Conservation (phyloP, 2,888 invertebrate species). For the Corbicula japonica region DNA sequence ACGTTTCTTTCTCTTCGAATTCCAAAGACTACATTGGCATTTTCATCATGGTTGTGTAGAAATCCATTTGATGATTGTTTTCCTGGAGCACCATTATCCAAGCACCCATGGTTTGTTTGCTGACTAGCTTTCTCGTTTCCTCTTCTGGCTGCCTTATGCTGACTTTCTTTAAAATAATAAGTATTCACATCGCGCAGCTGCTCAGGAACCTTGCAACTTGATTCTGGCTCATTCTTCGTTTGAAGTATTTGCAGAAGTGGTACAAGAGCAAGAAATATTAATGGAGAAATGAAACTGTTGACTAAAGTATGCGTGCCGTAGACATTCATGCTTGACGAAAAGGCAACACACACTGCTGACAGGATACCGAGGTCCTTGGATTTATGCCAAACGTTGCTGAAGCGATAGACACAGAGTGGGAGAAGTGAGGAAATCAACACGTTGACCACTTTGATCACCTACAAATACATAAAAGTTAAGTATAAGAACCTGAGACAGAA, state of each 20-base stretch:
- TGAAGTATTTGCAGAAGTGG: slow-evolving; percentile 2
- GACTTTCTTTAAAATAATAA: no score
- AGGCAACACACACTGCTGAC: slow-evolving; percentile 72
- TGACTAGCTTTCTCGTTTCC: background rate
- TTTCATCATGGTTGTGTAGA: slow-evolving; percentile 3
- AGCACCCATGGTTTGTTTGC: background rate
- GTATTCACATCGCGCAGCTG: no score
- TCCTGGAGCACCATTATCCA: no score
- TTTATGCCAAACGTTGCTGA: slow-evolving; percentile 62
- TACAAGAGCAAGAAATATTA: slow-evolving; percentile 63
- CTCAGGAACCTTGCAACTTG: no score
- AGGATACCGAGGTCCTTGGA: slow-evolving; percentile 72
- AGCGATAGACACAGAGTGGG: slow-evolving; percentile 72
- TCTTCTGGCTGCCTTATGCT: no score
- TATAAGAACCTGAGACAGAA: no score
- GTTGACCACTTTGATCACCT: slow-evolving; percentile 74
- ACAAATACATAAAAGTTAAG: no score
- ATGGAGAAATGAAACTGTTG: slow-evolving; percentile 78
- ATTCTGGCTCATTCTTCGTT: background rate
- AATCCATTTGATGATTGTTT: background rate
- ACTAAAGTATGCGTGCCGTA: slow-evolving; percentile 81
- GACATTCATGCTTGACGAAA: slow-evolving; percentile 73
- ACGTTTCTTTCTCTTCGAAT: background rate
- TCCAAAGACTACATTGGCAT: background rate
- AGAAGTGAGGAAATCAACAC: slow-evolving; percentile 70